These are phyloP conservation scores for Alcis repandata DNA, from an alignment of 2,888 invertebrate genomes.

Conservation along the genomic window DNA sequence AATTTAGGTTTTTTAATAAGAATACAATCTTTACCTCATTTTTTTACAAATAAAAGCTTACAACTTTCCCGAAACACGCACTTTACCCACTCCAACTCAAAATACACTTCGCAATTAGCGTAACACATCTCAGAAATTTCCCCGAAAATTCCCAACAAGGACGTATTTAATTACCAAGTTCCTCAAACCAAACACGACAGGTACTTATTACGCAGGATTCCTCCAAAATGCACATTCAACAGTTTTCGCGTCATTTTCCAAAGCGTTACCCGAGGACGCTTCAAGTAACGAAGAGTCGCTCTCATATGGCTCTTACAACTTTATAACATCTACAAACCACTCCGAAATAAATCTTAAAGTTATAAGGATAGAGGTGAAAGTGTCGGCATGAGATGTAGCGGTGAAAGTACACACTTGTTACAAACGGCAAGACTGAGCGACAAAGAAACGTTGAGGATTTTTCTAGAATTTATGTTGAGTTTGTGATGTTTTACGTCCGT, in stretches of 20 bases:
- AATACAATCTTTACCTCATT: no score
- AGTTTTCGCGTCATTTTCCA: constrained; percentile 59
- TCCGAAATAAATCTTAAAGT: constrained; percentile 24
- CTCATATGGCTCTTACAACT: constrained; percentile 44
- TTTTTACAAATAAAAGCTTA: background rate
- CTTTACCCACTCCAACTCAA: background rate
- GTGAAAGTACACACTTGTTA: constrained; percentile 52
- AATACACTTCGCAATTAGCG: constrained; percentile 7
- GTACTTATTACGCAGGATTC: constrained; percentile 28
- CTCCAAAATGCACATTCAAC: constrained; percentile 62
- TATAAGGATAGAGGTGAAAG: background rate
- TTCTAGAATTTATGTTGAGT: constrained; percentile 40
- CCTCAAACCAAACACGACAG: constrained; percentile 24
- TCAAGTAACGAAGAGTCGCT: constrained; percentile 61
- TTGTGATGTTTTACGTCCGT: constrained; percentile 15
- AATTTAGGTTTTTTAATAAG: no score
- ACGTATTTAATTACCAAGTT: constrained; percentile 15
- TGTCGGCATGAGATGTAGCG: constrained; percentile 6
- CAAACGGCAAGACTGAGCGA: constrained; percentile 50
- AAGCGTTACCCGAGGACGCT: constrained; percentile 48
- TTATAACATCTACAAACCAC: background rate
- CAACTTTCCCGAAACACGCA: background rate
- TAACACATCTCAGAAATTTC: background rate
- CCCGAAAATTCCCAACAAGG: constrained; percentile 5
- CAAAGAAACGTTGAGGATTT: constrained; percentile 57